phyloP scores from a whole-genome alignment of 1,140 invertebrate genomes.

The Nasonia vitripennis region DNA sequence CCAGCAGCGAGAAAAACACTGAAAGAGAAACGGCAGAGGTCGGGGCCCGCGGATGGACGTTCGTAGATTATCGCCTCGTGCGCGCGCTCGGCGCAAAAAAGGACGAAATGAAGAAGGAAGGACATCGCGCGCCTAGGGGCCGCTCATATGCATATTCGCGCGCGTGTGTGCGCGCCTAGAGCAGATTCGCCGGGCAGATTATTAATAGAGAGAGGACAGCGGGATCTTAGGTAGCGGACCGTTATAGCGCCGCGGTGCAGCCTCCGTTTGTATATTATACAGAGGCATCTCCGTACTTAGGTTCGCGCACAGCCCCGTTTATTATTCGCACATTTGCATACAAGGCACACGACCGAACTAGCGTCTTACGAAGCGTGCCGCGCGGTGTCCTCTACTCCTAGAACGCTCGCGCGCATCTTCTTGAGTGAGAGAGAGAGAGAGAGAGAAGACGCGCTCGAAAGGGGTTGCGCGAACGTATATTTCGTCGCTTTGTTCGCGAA shows the following conservation, averaged over 20 bases:
- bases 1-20: neutral
- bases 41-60: neutral
- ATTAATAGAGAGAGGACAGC: slow-evolving; percentile 43
- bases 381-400: neutral
- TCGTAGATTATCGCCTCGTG: slow-evolving; percentile 30
- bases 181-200: slow-evolving; percentile 18
- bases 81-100: neutral
- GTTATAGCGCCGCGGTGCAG: slow-evolving; percentile 30
- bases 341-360: slow-evolving; percentile 42
- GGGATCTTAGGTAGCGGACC: slow-evolving; percentile 18
- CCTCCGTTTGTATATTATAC: neutral
- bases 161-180: neutral
- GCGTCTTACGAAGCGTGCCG: slow-evolving; percentile 20
- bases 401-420: neutral
- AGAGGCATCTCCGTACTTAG: neutral
- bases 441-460: neutral
- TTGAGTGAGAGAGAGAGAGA: neutral
- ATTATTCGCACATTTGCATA: slow-evolving; percentile 50
- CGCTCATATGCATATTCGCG: neutral
- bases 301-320: slow-evolving; percentile 28
- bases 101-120: slow-evolving; percentile 5
- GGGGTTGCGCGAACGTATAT: neutral
- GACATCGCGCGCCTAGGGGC: neutral
- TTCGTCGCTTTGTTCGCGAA: neutral
- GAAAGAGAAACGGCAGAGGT: neutral